Conservation (phyloP, 2,797 vertebrate species). For the Heteromormyrus szaboi region DNA sequence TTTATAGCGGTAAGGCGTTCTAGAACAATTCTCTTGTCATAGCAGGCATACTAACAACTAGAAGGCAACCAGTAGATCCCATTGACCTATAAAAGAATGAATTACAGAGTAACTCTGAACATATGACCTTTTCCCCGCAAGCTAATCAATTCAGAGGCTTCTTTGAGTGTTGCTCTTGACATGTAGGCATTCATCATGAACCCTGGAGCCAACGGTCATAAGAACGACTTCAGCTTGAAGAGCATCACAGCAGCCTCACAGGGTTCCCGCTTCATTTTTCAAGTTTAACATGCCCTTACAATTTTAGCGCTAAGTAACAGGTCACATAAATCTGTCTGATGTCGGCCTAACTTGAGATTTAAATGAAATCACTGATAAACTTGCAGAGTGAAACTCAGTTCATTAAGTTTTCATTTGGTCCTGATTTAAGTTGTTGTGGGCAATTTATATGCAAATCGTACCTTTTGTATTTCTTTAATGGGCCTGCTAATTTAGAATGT, state of each 20-base stretch:
- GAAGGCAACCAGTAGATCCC: slow-evolving; percentile 12
- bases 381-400: background rate
- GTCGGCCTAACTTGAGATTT: background rate
- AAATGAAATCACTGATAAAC: background rate
- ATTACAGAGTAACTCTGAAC: slow-evolving; percentile 35
- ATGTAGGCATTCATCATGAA: slow-evolving; percentile 43
- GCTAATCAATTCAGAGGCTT: slow-evolving; percentile 46
- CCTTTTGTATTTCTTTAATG: background rate
- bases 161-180: slow-evolving; percentile 39
- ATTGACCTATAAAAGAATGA: slow-evolving; percentile 25
- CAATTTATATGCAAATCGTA: background rate
- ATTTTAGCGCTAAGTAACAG: background rate
- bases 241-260: background rate
- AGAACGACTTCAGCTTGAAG: slow-evolving; percentile 35
- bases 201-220: slow-evolving; percentile 30
- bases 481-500: background rate
- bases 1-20: background rate
- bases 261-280: background rate
- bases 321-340: background rate
- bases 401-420: background rate
- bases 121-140: slow-evolving; percentile 35
- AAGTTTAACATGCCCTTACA: background rate
- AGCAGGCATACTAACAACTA: background rate
- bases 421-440: background rate
- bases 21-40: background rate